Percentiles rank a stretch among this genome's conserved stretches.
Evolutionary conservation across 30 jellyfish, hydroid and myxozoan species (phyloP).

Genomic region (Hydractinia symbiolongicarpus): DNA sequence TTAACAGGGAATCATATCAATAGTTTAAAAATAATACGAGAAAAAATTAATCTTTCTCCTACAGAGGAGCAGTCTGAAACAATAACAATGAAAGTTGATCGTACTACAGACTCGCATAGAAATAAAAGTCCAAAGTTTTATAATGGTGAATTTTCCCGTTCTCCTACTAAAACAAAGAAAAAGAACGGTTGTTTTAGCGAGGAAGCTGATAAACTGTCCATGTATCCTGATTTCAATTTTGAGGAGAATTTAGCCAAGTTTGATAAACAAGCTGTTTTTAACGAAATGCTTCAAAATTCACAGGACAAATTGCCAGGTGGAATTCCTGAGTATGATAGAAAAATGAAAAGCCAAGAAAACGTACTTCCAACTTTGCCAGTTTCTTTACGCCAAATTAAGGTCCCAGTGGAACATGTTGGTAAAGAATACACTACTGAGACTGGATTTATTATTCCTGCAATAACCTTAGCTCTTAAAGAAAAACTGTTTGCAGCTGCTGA

Average conservation of each 20-base stretch:
- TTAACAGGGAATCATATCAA: conserved; percentile 18
- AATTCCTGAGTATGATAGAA: conserved; percentile 35
- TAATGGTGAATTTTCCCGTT: not conserved
- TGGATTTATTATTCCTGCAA: conserved; percentile 79
- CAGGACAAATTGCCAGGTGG: conserved; percentile 50
- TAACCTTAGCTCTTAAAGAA: conserved; percentile 54
- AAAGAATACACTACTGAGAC: conserved; percentile 76
- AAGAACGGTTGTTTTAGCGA: not conserved
- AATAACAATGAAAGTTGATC: not conserved
- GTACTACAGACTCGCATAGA: not conserved
- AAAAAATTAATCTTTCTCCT: conserved; percentile 1
- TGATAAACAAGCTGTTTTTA: conserved; percentile 66
- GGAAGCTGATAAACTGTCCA: conserved; percentile 6
- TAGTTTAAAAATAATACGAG: conserved; percentile 7
- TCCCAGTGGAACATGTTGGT: conserved; percentile 79
- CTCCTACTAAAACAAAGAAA: not conserved
- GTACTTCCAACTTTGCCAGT: conserved; percentile 74
- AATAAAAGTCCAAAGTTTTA: conserved; percentile 11
- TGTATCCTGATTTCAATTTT: conserved; percentile 37
- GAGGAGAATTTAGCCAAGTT: conserved; percentile 62
- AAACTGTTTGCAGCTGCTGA: conserved; percentile 58
- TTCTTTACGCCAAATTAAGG: conserved; percentile 63
- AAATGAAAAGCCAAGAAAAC: conserved; percentile 61
- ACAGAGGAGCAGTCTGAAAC: not conserved
- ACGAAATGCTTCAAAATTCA: conserved; percentile 24